These are phyloP conservation scores for Hypanus sabinus DNA, from an alignment of 2,113 vertebrate genomes.

Conservation along the genomic window DNA sequence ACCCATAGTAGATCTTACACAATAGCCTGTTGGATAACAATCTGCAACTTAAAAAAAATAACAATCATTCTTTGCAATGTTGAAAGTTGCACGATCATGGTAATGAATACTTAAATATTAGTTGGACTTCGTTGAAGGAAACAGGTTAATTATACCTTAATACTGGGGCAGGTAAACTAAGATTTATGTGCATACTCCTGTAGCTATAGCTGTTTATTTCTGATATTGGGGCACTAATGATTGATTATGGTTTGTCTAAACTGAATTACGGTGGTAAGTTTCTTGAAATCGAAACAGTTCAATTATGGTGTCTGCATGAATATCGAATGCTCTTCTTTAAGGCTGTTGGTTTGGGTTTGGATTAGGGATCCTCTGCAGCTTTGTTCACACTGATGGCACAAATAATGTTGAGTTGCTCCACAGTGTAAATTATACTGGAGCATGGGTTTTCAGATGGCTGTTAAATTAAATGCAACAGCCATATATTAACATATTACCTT, in stretches of 20 bases:
- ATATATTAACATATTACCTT: slow-evolving; percentile 58
- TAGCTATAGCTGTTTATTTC: not conserved
- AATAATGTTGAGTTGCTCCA: not conserved
- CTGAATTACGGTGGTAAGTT: not conserved
- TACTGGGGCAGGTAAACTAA: not conserved
- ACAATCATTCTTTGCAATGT: not conserved
- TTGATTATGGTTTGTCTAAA: not conserved
- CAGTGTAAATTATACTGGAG: not conserved
- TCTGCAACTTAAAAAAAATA: not conserved
- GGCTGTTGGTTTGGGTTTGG: not conserved
- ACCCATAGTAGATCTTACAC: not conserved
- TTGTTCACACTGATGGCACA: not conserved
- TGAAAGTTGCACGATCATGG: not conserved
- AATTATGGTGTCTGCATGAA: not conserved
- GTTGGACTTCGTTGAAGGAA: not conserved
- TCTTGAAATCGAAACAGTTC: not conserved
- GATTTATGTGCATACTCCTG: not conserved
- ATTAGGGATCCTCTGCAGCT: not conserved
- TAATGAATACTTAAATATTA: not conserved
- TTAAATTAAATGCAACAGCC: slow-evolving; percentile 55
- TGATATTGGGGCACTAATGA: not conserved
- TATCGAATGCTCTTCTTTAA: not conserved
- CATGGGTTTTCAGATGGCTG: slow-evolving; percentile 19
- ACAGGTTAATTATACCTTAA: not conserved
- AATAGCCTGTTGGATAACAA: not conserved